Base-by-base conservation (phyloP, 2,113 vertebrate species). In the Stictonetta naevosa region DNA sequence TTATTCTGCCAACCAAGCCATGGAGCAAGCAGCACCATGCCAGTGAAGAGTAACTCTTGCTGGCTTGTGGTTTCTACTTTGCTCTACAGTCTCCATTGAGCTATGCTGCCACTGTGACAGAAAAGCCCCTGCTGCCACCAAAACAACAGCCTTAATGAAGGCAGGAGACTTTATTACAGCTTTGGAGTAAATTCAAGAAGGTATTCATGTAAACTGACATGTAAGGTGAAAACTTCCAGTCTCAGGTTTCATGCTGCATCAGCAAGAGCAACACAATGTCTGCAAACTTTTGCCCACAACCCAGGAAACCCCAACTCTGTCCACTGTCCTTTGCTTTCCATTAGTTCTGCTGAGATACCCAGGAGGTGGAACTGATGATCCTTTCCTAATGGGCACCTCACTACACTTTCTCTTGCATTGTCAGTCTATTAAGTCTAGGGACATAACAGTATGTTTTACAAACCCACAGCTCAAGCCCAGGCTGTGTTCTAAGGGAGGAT, bases 61-160 rank as follows among this genome's bases (percentile, higher is more conserved):
- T 64, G 22, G 12, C 4, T 40, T 44, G 6, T 17, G 4, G 33
- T 33, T 19, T 69, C n/a, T 73, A 29, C 31, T 22, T 36, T 0
- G 0, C 15, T 16, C 18, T 1, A 2, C 28, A 83, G 46, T 12
- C 40, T 38, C 33, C 4, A 1, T 2, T 4, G 13, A 20, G 13
- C 22, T 3, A 3, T 34, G 34, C 13, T 19, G 7, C 26, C 26
- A 50, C 23, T 26, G 11, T 17, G 34, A 11, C 34, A 38, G 13
- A 31, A 58, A 62, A 62, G 15, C 17, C 40, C 53, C 59, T 52
- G 21, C 16, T 78, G 33, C 16, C 16, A 5, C 31, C 7, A 36
- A 34, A 42, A 62, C 29, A 34, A 3, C 1, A 60, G 12, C 10
- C 19, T 34, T 38, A 64, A 26, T 36, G 20, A 79, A 25, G 10